These are phyloP conservation scores for Noctua janthina DNA, from an alignment of 2,888 invertebrate genomes.

Conservation along the genomic window DNA sequence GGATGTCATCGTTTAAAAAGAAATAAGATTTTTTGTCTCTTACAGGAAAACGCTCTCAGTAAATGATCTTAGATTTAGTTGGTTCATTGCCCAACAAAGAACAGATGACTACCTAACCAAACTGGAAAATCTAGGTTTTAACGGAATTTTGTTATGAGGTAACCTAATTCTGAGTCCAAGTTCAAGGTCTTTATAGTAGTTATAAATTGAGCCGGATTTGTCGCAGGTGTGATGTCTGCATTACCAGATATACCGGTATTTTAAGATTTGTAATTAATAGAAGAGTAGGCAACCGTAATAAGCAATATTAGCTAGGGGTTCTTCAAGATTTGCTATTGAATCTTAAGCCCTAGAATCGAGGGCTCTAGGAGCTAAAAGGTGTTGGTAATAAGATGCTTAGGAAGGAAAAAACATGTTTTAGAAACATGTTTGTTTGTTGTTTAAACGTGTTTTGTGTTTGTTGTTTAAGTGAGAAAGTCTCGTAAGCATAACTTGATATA, in stretches of 20 bases:
- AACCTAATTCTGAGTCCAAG: constrained; percentile 27
- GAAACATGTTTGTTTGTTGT: too few relatives aligned
- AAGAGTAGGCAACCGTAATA: not conserved
- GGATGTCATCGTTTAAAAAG: too few relatives aligned
- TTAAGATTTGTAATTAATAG: not conserved
- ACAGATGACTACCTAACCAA: not conserved
- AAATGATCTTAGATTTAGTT: not conserved
- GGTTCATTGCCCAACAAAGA: not conserved
- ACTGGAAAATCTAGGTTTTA: constrained; percentile 28
- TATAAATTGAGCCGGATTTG: constrained; percentile 13
- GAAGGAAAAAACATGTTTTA: too few relatives aligned
- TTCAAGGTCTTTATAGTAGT: constrained; percentile 30
- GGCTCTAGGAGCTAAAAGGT: not conserved
- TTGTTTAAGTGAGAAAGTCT: too few relatives aligned
- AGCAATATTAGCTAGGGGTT: not conserved
- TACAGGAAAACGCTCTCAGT: too few relatives aligned
- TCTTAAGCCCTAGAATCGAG: not conserved
- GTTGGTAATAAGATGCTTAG: too few relatives aligned
- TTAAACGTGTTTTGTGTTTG: too few relatives aligned
- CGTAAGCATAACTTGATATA: too few relatives aligned
- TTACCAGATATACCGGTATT: constrained; percentile 20
- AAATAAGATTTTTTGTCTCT: too few relatives aligned
- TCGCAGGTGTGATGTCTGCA: not conserved
- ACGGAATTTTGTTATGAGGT: constrained; percentile 11
- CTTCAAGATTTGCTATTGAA: not conserved